Base-by-base conservation (phyloP, 2,797 vertebrate genomes). In the Geotrypetes seraphini region DNA sequence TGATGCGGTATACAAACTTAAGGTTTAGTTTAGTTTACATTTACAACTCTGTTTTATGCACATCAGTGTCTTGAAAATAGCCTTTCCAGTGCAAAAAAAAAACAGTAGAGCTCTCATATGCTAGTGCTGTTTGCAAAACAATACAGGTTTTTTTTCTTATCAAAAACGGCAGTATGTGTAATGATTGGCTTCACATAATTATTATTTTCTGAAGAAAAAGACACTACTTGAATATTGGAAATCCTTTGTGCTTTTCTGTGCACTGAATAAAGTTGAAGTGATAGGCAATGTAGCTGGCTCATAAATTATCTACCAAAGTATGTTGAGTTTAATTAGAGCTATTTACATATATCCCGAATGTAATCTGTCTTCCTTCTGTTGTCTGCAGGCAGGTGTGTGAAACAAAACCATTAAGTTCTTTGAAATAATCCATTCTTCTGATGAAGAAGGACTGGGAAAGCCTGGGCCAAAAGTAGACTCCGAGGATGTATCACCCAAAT, bases 311-410 rank as follows among this genome's bases (percentile, higher is more conserved):
- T 61, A 14, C 22, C 20, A 23, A 25, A 43, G 30, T 31, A 28
- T 2, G 3, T 11, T 43, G 27, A 14, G 24, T 66, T 46, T 65
- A 50, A 63, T 52, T 58, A 68, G 28, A 7, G 45, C 25, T 24
- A 16, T 19, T n/a, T 40, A 32, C 8, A 32, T 47, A 25, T 56
- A 39, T 50, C 29, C 40, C 33, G 46, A 30, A 5, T 18, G 10
- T 27, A 22, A 32, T 0, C 3, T 17, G 23, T 38, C 34, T 16
- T 25, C 42, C 27, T 23, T 31, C 4, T 26, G 31, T 7, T 41
- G 22, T 32, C 22, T 40, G 32, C 48, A 25, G 22, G 6, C 23
- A 46, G 33, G 12, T 24, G 25, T n/a, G 36, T 47, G 39, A 46
- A 33, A 42, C 27, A 35, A 13, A 47, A 14, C 46, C 48, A 36